Evolutionary conservation across 2,888 invertebrate genomes (phyloP).

Genomic region (Heliconius aoede): DNA sequence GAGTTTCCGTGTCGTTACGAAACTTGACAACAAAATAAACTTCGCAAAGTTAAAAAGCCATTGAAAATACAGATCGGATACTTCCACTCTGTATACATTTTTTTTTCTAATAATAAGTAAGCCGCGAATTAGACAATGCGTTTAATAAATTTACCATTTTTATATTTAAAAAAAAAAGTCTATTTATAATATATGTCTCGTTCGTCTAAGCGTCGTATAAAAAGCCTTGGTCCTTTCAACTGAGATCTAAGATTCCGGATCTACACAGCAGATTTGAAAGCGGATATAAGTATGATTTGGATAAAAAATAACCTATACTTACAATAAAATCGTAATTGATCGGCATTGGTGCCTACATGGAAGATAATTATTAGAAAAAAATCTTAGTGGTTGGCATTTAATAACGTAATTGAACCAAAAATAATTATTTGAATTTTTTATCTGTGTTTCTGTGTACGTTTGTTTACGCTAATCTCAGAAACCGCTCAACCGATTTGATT

Average conservation of each 20-base stretch:
- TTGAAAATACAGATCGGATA: too few species aligned
- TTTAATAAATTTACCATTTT: neutral
- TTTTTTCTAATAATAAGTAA: too few species aligned
- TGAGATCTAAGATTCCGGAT: constrained; percentile 34
- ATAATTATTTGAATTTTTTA: too few species aligned
- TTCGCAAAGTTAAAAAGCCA: neutral
- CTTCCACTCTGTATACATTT: too few species aligned
- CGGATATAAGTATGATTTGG: neutral
- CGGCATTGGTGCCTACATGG: too few species aligned
- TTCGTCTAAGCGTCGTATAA: neutral
- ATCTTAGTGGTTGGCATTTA: too few species aligned
- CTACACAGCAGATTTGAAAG: constrained; percentile 21
- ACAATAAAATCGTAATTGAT: too few species aligned
- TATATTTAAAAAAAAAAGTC: neutral
- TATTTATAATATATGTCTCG: neutral
- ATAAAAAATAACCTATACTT: constrained; percentile 10
- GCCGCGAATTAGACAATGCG: neutral
- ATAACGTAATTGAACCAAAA: too few species aligned
- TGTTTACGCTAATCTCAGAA: too few species aligned
- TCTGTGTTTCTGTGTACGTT: too few species aligned
- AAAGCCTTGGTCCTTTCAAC: constrained; percentile 23
- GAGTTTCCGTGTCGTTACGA: constrained; percentile 9
- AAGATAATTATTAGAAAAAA: too few species aligned
- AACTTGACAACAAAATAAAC: constrained; percentile 1
- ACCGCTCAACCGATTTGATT: too few species aligned